Percentiles rank a stretch among this genome's conserved stretches.
These are phyloP conservation scores for Sinopyrophorus schimmeli DNA, from an alignment of 2,888 invertebrate species.

Conservation along the genomic window DNA sequence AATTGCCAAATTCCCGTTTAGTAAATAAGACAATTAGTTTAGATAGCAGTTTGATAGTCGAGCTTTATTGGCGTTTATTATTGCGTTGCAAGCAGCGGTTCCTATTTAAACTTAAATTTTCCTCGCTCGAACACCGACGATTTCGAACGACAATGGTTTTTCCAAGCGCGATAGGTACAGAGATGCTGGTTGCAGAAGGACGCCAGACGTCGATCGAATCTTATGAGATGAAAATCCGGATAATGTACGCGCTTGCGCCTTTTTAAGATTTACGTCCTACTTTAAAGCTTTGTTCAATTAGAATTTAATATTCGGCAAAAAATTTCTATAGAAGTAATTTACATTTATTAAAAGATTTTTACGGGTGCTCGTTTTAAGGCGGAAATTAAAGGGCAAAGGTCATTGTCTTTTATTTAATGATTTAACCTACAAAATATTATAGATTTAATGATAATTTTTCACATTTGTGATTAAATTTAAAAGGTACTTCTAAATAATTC, in stretches of 20 bases:
- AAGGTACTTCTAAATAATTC: too few species aligned
- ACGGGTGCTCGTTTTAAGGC: too few species aligned
- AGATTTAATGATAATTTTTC: too few species aligned
- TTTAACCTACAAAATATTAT: too few species aligned
- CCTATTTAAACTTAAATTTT: constrained; percentile 31
- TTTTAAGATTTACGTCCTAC: too few species aligned
- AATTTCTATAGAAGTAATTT: too few species aligned
- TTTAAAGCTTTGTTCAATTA: too few species aligned
- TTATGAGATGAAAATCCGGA: constrained; percentile 25
- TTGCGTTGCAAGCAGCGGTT: constrained; percentile 31
- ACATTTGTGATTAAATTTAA: too few species aligned
- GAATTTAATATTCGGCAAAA: too few species aligned
- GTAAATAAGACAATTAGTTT: constrained; percentile 12
- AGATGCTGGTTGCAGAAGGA: constrained; percentile 35
- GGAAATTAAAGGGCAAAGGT: too few species aligned
- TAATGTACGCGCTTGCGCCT: constrained; percentile 18
- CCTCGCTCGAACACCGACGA: constrained; percentile 30
- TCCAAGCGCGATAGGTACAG: constrained; percentile 25
- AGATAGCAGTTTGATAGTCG: constrained; percentile 28
- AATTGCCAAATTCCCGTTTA: constrained; percentile 18
- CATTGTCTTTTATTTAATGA: too few species aligned
- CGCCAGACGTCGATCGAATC: constrained; percentile 34
- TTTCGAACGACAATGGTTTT: constrained; percentile 32
- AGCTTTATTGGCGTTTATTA: constrained; percentile 40
- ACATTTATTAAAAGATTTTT: too few species aligned